phyloP scores from a whole-genome alignment of 2,797 vertebrate species.

The Mormyrus proboscirostris region DNA sequence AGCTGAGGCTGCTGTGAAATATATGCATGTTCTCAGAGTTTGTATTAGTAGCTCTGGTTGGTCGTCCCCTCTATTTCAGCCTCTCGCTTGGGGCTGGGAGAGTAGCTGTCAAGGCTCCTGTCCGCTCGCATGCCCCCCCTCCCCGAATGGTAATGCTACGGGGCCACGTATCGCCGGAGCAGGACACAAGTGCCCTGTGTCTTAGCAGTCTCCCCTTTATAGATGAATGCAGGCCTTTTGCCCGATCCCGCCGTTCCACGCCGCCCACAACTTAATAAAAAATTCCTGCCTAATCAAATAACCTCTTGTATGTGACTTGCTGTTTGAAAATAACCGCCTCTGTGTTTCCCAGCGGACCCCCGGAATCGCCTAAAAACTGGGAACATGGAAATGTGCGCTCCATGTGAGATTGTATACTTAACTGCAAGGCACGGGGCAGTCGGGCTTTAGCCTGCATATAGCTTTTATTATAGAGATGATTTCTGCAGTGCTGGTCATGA shows the following conservation, averaged over 20 bases:
- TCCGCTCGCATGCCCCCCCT: slow-evolving; percentile 39
- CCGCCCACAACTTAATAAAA: slow-evolving; percentile 71
- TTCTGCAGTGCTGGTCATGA: background rate
- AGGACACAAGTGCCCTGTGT: slow-evolving; percentile 61
- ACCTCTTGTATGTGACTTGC: slow-evolving; percentile 69
- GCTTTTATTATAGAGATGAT: background rate
- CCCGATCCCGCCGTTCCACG: slow-evolving; percentile 49
- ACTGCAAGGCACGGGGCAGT: background rate
- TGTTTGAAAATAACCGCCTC: slow-evolving; percentile 28
- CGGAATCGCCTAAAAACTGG: background rate
- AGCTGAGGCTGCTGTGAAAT: background rate
- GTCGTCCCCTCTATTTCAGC: background rate
- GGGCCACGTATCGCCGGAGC: slow-evolving; percentile 46
- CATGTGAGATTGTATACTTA: background rate
- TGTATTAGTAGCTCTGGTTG: background rate
- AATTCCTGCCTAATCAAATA: slow-evolving; percentile 75
- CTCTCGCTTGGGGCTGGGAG: background rate
- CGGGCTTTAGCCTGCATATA: background rate
- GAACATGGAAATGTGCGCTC: background rate
- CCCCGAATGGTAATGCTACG: slow-evolving; percentile 53
- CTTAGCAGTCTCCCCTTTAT: slow-evolving; percentile 54
- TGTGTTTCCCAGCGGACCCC: background rate
- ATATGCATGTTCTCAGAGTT: background rate
- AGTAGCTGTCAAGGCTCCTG: background rate
- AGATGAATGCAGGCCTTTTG: slow-evolving; percentile 69